These are phyloP conservation scores for Conus canariensis DNA, from an alignment of 2,888 invertebrate genomes.

Conservation along the genomic window DNA sequence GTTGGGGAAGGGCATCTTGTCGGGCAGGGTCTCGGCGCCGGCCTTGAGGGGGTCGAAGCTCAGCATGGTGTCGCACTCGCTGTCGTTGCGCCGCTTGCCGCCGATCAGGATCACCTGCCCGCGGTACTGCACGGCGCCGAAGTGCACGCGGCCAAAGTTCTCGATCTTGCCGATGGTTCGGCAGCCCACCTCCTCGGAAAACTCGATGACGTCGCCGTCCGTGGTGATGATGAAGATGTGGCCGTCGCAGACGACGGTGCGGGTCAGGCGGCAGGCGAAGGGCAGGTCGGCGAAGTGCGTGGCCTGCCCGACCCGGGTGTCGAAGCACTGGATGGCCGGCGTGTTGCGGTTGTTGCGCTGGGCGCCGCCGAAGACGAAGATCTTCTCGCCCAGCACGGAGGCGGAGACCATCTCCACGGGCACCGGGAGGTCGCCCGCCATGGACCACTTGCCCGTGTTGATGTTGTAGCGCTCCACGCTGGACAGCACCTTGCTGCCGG, in stretches of 20 bases:
- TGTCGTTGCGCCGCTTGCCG: conserved; percentile 67
- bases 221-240: conserved; percentile 63
- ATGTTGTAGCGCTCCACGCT: conserved; percentile 64
- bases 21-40: conserved; percentile 49
- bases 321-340: conserved; percentile 66
- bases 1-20: conserved; percentile 52
- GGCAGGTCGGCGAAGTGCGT: conserved; percentile 65
- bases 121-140: conserved; percentile 65
- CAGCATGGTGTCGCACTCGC: conserved; percentile 52
- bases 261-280: conserved; percentile 64
- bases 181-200: conserved; percentile 57
- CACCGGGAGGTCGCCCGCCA: conserved; percentile 62
- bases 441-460: conserved; percentile 63
- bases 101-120: conserved; percentile 63
- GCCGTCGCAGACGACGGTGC: conserved; percentile 62
- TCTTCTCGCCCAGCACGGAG: conserved; percentile 64
- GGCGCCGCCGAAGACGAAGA: conserved; percentile 67
- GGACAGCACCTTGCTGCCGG: conserved; percentile 61
- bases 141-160: conserved; percentile 56
- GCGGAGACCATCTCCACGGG: conserved; percentile 65
- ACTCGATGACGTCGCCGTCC: conserved; percentile 65
- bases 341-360: conserved; percentile 66
- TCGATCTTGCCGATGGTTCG: conserved; percentile 53
- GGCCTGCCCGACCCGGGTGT: conserved; percentile 59
- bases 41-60: conserved; percentile 50